These are phyloP conservation scores for Drosophila paramelanica DNA, from an alignment of 2,888 invertebrate species.

Conservation along the genomic window DNA sequence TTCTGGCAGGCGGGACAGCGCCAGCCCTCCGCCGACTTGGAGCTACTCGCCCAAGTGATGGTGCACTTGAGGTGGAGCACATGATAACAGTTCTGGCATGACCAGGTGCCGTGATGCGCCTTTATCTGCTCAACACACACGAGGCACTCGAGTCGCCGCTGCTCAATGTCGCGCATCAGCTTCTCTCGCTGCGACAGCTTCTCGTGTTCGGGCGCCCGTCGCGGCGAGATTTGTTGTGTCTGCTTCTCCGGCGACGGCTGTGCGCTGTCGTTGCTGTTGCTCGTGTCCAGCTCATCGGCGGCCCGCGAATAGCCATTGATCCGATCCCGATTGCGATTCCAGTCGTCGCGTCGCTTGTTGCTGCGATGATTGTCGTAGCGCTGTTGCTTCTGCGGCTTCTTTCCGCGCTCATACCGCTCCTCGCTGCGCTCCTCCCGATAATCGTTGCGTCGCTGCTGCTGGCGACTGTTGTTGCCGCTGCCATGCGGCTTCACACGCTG, in stretches of 20 bases:
- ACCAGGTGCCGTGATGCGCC: slow-evolving; percentile 94
- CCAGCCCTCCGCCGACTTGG: slow-evolving; percentile 93
- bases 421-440: slow-evolving; percentile 56
- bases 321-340: slow-evolving; percentile 84
- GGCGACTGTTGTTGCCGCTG: slow-evolving; percentile 27
- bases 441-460: slow-evolving; percentile 53
- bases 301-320: slow-evolving; percentile 80
- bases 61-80: slow-evolving; percentile 96
- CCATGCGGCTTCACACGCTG: slow-evolving; percentile 17
- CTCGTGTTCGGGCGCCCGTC: slow-evolving; percentile 77
- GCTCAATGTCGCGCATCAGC: slow-evolving; percentile 92
- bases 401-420: slow-evolving; percentile 66
- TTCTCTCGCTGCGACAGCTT: slow-evolving; percentile 92
- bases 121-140: slow-evolving; percentile 96
- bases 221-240: slow-evolving; percentile 52
- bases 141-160: slow-evolving; percentile 94
- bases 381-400: slow-evolving; percentile 81
- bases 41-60: slow-evolving; percentile 95
- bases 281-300: slow-evolving; percentile 80
- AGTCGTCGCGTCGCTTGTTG: slow-evolving; percentile 83
- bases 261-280: slow-evolving; percentile 82
- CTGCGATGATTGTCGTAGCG: slow-evolving; percentile 84
- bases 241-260: slow-evolving; percentile 82
- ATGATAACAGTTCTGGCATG: slow-evolving; percentile 95
- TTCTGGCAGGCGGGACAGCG: slow-evolving; percentile 98